Percentiles rank a stretch among this genome's conserved stretches.
phyloP scores from a whole-genome alignment of 2,113 vertebrate genomes.

The Chionis minor region DNA sequence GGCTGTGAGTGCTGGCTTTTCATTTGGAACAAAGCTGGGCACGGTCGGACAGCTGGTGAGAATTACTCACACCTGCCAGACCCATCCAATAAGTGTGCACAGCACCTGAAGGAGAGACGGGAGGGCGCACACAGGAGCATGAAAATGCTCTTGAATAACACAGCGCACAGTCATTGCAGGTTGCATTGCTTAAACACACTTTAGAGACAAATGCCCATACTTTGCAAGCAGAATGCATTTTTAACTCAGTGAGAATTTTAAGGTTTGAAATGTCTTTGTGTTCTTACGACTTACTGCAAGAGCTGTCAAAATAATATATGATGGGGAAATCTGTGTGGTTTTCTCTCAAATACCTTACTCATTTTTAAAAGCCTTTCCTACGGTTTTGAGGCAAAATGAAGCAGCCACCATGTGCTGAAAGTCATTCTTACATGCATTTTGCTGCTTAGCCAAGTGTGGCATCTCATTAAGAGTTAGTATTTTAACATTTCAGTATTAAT shows the following conservation, averaged over 20 bases:
- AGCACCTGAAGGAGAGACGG: background rate
- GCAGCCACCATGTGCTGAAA: background rate
- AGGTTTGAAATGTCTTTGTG: background rate
- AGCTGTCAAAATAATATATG: background rate
- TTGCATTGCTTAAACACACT: background rate
- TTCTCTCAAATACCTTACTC: background rate
- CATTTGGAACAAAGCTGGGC: background rate
- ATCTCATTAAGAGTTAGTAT: background rate
- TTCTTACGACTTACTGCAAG: background rate
- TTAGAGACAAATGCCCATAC: background rate
- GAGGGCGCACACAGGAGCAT: fast-evolving
- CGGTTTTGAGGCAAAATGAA: background rate
- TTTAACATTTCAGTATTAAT: background rate
- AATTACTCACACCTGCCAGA: background rate
- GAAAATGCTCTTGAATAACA: background rate
- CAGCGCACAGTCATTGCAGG: background rate
- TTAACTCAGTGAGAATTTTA: background rate
- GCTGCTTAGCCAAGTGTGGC: background rate
- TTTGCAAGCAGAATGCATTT: background rate
- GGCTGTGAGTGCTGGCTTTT: background rate
- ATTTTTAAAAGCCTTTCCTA: background rate
- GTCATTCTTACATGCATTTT: background rate
- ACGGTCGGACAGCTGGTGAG: background rate
- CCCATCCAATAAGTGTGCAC: background rate
- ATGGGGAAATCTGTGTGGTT: background rate